Evolutionary conservation across 2,113 vertebrate genomes (phyloP), one percentile per base, ranked within the genome.

Genomic region (Hemichromis elongatus): DNA sequence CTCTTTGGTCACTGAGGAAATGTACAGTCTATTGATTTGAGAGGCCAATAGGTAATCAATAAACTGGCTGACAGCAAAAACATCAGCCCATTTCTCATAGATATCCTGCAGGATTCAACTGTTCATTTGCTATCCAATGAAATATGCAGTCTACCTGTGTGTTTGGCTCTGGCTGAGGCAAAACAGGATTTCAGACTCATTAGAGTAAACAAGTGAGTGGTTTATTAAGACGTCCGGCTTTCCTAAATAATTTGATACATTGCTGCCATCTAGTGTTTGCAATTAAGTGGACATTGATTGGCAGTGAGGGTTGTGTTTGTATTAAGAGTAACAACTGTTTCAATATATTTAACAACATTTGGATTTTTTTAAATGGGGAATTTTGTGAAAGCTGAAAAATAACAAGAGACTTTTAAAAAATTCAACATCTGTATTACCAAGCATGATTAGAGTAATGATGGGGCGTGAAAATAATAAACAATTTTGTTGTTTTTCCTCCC

Each of bases 201-300:
- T 78, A 78, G 47, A 53, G 52, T 40, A 59, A 83, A 77, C 81
- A 78, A 30, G 77, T 86, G 45, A 85, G n/a, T 47, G 56, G 80
- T 54, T 26, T 21, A 54, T 47, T 79, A 18, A 56, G 45, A 79
- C 6, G 9, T 57, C 21, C 52, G 24, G n/a, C 16, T 12, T 2
- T 78, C 33, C 8, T 18, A 5, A 30, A 2, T 68, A 40, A 26
- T 61, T 73, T 89, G 84, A 81, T 87, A 21, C 91, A 81, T 77
- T 94, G 92, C 92, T 94, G 94, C 94, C 95, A 94, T 94, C 95
- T 95, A 92, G 92, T 93, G 95, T 70, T 89, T 68, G 8, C 26
- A n/a, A 80, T 70, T 40, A 35, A 79, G 84, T 16, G 47, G 52
- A 54, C 56, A 35, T 75, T 52, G 40, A 63, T 78, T 63, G 84